Conservation (phyloP, 2,797 vertebrate genomes). For the Platalea minor region DNA sequence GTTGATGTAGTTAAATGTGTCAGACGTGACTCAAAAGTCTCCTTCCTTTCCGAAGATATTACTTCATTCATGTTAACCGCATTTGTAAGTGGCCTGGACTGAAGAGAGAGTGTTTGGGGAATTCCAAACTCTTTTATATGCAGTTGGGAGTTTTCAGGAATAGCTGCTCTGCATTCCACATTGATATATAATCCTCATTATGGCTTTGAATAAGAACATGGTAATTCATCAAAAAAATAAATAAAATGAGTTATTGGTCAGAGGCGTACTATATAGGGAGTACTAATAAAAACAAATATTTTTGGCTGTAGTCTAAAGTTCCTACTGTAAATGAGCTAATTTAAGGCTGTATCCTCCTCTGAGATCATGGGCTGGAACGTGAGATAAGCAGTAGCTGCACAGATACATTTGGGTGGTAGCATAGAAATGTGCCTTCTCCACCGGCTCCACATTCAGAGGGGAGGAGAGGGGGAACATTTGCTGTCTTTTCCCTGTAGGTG, state of each 20-base stretch:
- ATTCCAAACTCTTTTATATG: slow-evolving; percentile 53
- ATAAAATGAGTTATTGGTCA: slow-evolving; percentile 60
- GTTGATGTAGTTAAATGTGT: slow-evolving; percentile 38
- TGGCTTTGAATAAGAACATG: slow-evolving; percentile 64
- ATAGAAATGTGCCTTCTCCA: neutral
- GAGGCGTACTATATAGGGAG: slow-evolving; percentile 33
- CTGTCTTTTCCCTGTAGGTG: neutral
- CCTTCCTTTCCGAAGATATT: slow-evolving; percentile 60
- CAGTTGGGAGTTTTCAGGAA: slow-evolving; percentile 63
- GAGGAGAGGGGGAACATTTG: neutral
- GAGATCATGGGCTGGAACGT: slow-evolving; percentile 29
- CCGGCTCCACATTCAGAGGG: neutral
- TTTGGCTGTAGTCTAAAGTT: slow-evolving; percentile 63
- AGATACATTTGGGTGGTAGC: slow-evolving; percentile 47
- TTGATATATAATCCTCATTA: slow-evolving; percentile 68
- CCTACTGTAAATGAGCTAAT: slow-evolving; percentile 65
- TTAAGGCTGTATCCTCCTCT: slow-evolving; percentile 54
- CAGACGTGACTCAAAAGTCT: slow-evolving; percentile 65
- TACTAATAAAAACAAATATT: slow-evolving; percentile 59
- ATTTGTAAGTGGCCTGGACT: slow-evolving; percentile 63
- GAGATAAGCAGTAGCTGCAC: slow-evolving; percentile 58
- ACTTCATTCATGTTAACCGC: slow-evolving; percentile 64
- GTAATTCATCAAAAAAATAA: slow-evolving; percentile 56
- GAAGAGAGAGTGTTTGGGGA: slow-evolving; percentile 67
- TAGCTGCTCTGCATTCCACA: slow-evolving; percentile 53